Evolutionary conservation across 2,113 vertebrate genomes (phyloP).

Genomic region (Sinocyclocheilus anshuiensis): DNA sequence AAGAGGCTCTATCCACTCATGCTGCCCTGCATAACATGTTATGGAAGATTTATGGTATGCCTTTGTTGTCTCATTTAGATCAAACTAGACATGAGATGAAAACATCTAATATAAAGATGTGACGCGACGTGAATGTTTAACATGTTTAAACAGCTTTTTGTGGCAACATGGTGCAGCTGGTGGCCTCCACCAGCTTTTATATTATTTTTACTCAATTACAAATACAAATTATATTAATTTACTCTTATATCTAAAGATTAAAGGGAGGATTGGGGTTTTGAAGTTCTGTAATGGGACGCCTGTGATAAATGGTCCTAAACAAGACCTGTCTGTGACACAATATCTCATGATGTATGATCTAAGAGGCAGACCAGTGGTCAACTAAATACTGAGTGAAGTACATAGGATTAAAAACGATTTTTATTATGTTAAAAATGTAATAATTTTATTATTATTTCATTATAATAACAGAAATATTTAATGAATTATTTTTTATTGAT

Average conservation of each 20-base stretch:
- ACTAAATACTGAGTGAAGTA: background rate
- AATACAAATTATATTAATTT: background rate
- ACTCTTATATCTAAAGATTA: slow-evolving; percentile 46
- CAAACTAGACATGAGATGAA: slow-evolving; percentile 20
- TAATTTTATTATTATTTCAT: background rate
- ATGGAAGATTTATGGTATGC: background rate
- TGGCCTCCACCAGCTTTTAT: background rate
- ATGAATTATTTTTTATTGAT: too few relatives aligned
- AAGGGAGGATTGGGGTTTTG: slow-evolving; percentile 49
- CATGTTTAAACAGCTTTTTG: slow-evolving; percentile 25
- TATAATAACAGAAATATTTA: too few relatives aligned
- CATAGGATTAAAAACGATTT: background rate
- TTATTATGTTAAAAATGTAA: slow-evolving; percentile 2
- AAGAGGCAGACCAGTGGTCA: slow-evolving; percentile 14
- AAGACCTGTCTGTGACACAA: background rate
- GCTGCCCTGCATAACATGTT: background rate
- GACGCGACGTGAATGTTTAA: background rate
- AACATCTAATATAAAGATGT: slow-evolving; percentile 4
- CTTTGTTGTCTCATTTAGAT: slow-evolving; percentile 36
- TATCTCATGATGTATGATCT: slow-evolving; percentile 27
- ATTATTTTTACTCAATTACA: too few relatives aligned
- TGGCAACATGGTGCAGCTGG: slow-evolving; percentile 22
- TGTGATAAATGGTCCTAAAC: slow-evolving; percentile 48
- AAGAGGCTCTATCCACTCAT: background rate
- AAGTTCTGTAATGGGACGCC: slow-evolving; percentile 47